A percentile compares a stretch with the other conserved stretches of the same genome.
These are phyloP conservation scores for Okamejei kenojei DNA, from an alignment of 2,797 vertebrate genomes.

Conservation along the genomic window DNA sequence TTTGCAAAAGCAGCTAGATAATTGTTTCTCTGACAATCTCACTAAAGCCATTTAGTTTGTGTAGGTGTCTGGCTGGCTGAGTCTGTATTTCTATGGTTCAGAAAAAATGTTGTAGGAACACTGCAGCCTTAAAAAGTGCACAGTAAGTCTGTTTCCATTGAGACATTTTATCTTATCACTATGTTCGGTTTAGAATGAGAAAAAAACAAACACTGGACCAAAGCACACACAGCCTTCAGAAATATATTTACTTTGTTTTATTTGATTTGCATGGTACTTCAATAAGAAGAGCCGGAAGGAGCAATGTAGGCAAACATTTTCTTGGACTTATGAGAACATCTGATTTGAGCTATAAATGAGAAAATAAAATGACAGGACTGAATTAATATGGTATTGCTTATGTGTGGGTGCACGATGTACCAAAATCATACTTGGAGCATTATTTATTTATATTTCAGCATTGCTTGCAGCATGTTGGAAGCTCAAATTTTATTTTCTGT, in stretches of 20 bases:
- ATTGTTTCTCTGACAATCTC: conserved; percentile 48
- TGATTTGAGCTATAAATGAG: not conserved
- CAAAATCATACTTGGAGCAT: not conserved
- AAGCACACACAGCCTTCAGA: conserved; percentile 30
- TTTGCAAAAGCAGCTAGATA: conserved; percentile 39
- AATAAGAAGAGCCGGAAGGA: conserved; percentile 8
- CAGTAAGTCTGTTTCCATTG: conserved; percentile 28
- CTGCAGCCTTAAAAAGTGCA: conserved; percentile 27
- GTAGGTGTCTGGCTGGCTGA: conserved; percentile 28
- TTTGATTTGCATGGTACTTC: conserved; percentile 5
- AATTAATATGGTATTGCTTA: not conserved
- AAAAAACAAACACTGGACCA: conserved; percentile 12
- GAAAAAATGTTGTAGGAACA: conserved; percentile 32
- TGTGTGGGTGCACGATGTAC: not conserved
- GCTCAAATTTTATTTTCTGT: not conserved
- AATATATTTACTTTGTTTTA: conserved; percentile 36
- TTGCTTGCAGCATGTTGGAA: not conserved
- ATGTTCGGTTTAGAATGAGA: conserved; percentile 9
- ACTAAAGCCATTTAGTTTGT: conserved; percentile 25
- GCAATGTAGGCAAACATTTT: not conserved
- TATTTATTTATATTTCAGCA: conserved; percentile 24
- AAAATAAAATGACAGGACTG: not conserved
- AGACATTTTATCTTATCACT: conserved; percentile 35
- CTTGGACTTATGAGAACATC: not conserved
- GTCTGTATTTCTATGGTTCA: conserved; percentile 5